Percentiles rank a stretch among this genome's conserved stretches.
Evolutionary conservation across 2,797 vertebrate genomes (phyloP).

Genomic region (Cryptoblepharus egeriae): DNA sequence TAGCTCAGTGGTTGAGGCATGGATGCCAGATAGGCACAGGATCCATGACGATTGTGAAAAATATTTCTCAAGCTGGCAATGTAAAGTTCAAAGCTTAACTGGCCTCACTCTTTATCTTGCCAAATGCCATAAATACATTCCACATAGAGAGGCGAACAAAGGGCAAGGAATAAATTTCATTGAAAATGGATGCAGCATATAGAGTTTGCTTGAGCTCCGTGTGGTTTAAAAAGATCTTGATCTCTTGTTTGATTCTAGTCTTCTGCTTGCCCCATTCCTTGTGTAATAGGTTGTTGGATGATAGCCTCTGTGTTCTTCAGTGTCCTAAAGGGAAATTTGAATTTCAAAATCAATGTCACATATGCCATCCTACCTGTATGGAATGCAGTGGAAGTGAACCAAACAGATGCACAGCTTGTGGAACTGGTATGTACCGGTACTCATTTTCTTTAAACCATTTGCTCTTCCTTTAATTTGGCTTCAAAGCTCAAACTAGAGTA

Average conservation of each 20-base stretch:
- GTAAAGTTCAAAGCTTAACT: conserved; percentile 13
- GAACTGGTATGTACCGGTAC: conserved; percentile 86
- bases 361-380: conserved; percentile 89
- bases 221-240: neutral
- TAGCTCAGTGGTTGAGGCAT: neutral
- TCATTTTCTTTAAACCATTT: neutral
- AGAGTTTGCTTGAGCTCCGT: conserved; percentile 1
- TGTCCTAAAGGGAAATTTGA: conserved; percentile 83
- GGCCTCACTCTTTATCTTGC: neutral
- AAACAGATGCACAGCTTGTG: conserved; percentile 85
- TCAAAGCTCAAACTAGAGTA: neutral
- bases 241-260: conserved; percentile 10
- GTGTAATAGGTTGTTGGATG: conserved; percentile 82
- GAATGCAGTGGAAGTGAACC: conserved; percentile 85
- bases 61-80: neutral
- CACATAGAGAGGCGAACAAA: conserved; percentile 17
- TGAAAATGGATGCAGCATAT: neutral
- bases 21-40: neutral
- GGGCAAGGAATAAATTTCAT: conserved; percentile 17
- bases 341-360: conserved; percentile 78
- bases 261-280: conserved; percentile 38
- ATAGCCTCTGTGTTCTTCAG: conserved; percentile 79
- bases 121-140: neutral
- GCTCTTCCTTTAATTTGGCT: neutral
- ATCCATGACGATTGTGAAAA: neutral